Percentiles rank a stretch among this genome's conserved stretches.
phyloP scores from a whole-genome alignment of 2,113 vertebrate species.

The Crotalus viridis region DNA sequence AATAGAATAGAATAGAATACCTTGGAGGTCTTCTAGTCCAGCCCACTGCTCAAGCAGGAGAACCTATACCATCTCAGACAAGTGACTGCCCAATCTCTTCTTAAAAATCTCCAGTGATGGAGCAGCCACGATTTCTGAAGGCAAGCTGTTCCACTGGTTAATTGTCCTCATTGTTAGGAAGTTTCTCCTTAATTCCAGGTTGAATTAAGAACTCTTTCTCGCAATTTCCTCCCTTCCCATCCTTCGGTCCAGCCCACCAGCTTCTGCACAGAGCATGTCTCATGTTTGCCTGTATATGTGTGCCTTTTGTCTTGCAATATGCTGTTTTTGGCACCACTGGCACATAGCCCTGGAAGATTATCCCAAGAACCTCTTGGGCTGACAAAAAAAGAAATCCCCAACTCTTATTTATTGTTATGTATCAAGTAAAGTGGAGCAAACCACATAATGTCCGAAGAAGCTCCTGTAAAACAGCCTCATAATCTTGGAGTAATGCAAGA shows the following conservation, averaged over 20 bases:
- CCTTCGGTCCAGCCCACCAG: background rate
- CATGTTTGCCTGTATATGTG: background rate
- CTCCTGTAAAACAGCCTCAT: background rate
- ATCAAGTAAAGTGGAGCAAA: background rate
- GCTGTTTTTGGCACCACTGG: background rate
- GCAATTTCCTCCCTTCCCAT: background rate
- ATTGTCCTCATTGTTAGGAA: no score
- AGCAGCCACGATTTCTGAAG: no score
- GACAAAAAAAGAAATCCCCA: background rate
- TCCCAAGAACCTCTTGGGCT: background rate
- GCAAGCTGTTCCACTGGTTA: no score
- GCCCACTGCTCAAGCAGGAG: no score
- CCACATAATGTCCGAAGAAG: background rate
- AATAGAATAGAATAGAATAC: no score
- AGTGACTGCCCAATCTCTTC: no score
- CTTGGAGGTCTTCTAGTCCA: no score
- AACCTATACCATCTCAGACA: no score
- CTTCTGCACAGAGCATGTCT: background rate
- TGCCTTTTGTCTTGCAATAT: background rate
- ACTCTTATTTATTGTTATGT: background rate
- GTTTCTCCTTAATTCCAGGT: no score
- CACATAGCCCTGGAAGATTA: background rate
- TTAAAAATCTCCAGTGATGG: no score
- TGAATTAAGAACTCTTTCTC: background rate
- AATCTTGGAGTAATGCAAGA: background rate